Evolutionary conservation across 1,140 invertebrate species (phyloP).

Genomic region (Reticulitermes speratus): DNA sequence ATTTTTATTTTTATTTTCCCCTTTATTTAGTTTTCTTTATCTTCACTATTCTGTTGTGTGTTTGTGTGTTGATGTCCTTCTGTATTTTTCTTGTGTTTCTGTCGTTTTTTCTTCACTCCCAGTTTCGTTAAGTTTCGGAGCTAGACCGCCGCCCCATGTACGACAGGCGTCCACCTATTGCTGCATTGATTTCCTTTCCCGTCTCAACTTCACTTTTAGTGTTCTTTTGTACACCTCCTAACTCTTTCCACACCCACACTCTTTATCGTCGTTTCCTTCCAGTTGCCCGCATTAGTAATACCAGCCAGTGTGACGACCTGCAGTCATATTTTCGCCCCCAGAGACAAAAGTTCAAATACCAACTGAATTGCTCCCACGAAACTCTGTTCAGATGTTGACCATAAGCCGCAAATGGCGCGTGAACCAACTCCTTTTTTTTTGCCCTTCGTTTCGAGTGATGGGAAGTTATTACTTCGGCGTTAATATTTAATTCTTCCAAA

Average conservation of each 20-base stretch:
- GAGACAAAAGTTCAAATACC: not conserved
- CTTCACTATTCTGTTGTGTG: too few relatives aligned
- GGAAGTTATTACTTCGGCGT: not conserved
- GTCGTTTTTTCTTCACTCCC: too few relatives aligned
- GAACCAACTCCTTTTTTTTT: too few relatives aligned
- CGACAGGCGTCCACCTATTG: not conserved
- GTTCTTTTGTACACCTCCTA: not conserved
- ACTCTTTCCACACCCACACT: not conserved
- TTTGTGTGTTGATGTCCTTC: too few relatives aligned
- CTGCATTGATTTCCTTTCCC: not conserved
- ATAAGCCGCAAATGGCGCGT: not conserved
- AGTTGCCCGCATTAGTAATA: not conserved
- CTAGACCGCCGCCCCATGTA: too few relatives aligned
- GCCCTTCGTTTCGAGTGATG: not conserved
- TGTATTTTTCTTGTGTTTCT: too few relatives aligned
- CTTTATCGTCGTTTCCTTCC: not conserved
- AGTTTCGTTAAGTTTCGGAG: too few relatives aligned
- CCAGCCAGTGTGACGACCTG: not conserved
- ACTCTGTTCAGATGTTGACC: not conserved
- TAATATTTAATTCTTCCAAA: not conserved
- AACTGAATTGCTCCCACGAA: not conserved
- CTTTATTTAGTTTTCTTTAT: too few relatives aligned
- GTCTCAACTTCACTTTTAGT: not conserved
- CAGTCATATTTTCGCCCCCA: not conserved
- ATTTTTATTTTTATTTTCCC: too few relatives aligned